Percentiles rank a stretch among this genome's conserved stretches.
Evolutionary conservation across 23 tunicate species (phyloP).

Genomic region (Aplidium turbinatum): DNA sequence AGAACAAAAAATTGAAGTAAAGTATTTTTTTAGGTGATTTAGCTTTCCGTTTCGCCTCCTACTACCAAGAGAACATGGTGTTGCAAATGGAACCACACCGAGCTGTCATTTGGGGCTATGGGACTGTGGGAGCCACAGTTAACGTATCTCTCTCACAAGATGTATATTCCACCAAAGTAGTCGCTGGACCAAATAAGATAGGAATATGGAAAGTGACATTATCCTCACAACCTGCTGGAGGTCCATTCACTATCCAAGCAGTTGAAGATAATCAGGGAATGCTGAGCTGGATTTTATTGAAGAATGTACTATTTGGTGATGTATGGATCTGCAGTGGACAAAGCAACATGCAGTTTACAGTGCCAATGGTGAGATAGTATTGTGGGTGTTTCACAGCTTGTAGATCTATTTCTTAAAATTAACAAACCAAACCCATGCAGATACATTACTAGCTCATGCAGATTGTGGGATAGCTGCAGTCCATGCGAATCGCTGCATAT

Average conservation of each 20-base stretch:
- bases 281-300: slow-evolving; percentile 18
- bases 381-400: too few relatives aligned
- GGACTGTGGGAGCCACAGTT: slow-evolving; percentile 50
- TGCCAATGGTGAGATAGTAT: slow-evolving; percentile 59
- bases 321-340: slow-evolving; percentile 77
- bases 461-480: not conserved
- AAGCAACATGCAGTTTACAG: slow-evolving; percentile 66
- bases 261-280: slow-evolving; percentile 27
- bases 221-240: slow-evolving; percentile 55
- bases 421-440: too few relatives aligned
- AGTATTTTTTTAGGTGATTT: not conserved
- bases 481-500: too few relatives aligned
- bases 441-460: too few relatives aligned
- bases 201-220: slow-evolving; percentile 64
- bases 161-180: slow-evolving; percentile 47
- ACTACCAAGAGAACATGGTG: slow-evolving; percentile 74
- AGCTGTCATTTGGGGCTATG: slow-evolving; percentile 73
- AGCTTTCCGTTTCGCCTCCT: slow-evolving; percentile 58
- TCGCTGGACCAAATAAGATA: slow-evolving; percentile 10
- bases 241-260: slow-evolving; percentile 43
- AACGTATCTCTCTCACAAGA: slow-evolving; percentile 25
- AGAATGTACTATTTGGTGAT: slow-evolving; percentile 66
- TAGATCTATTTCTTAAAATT: not conserved
- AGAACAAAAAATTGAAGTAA: too few relatives aligned
- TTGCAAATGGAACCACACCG: slow-evolving; percentile 59